phyloP scores from a whole-genome alignment of 2,888 invertebrate genomes.

The Parapristionchus giblindavisi region DNA sequence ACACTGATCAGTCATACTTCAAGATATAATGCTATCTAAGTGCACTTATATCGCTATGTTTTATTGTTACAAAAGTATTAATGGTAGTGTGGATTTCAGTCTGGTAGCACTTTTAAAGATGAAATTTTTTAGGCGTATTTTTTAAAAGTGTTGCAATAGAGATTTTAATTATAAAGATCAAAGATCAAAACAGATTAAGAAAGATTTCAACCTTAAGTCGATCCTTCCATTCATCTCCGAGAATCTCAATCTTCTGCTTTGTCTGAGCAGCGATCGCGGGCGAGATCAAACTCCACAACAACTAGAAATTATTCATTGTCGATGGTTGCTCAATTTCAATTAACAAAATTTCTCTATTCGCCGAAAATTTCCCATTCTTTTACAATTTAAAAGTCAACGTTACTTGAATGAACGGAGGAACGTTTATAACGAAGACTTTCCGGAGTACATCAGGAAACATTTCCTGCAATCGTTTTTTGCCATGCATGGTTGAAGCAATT shows the following conservation, averaged over 20 bases:
- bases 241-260: constrained; percentile 62
- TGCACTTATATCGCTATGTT: too few species aligned
- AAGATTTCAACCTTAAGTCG: constrained; percentile 47
- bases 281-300: constrained; percentile 60
- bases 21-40: constrained; percentile 12
- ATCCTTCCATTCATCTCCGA: constrained; percentile 63
- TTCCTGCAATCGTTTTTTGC: constrained; percentile 46
- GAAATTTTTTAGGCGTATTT: too few species aligned
- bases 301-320: constrained; percentile 38
- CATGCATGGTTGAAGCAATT: background rate
- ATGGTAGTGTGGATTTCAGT: too few species aligned
- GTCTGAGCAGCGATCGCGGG: constrained; percentile 64
- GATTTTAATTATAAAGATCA: background rate
- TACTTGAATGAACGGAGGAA: constrained; percentile 61
- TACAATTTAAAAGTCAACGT: background rate
- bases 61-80: too few species aligned
- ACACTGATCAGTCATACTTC: background rate
- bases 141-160: background rate
- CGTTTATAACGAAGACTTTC: constrained; percentile 60
- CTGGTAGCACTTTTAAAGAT: too few species aligned
- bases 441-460: constrained; percentile 66
- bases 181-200: background rate
- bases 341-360: background rate
- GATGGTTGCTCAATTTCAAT: background rate
- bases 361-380: background rate